Conservation (phyloP, 2,888 invertebrate genomes). For the Mimas tiliae region DNA sequence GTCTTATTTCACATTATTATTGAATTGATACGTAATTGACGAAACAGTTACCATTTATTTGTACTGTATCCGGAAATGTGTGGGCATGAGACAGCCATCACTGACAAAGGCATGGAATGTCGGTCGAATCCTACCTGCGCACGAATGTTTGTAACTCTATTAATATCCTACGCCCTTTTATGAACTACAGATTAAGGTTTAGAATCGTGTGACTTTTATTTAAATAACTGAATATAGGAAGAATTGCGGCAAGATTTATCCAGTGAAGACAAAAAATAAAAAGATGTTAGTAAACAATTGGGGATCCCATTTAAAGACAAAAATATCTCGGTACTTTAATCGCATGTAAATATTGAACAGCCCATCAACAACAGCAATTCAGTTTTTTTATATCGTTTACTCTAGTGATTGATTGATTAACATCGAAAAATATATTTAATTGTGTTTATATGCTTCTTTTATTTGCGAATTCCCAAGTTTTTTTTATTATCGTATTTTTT, state of each 20-base stretch:
- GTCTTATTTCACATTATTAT: slow-evolving; percentile 21
- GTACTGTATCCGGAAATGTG: slow-evolving; percentile 69
- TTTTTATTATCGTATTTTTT: too few relatives aligned
- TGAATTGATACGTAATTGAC: slow-evolving; percentile 37
- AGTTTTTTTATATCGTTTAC: background rate
- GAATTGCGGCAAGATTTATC: background rate
- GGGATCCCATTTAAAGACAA: slow-evolving; percentile 14
- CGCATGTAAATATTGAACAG: slow-evolving; percentile 20
- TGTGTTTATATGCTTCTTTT: too few relatives aligned
- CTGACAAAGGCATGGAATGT: slow-evolving; percentile 76
- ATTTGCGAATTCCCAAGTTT: too few relatives aligned
- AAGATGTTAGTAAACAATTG: slow-evolving; percentile 24
- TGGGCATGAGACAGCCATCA: slow-evolving; percentile 61
- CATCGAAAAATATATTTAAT: background rate
- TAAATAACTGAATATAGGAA: background rate
- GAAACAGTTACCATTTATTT: slow-evolving; percentile 35
- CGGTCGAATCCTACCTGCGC: slow-evolving; percentile 66
- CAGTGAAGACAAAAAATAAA: slow-evolving; percentile 8
- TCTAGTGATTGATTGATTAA: background rate
- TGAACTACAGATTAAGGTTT: slow-evolving; percentile 22
- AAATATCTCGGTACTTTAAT: slow-evolving; percentile 17
- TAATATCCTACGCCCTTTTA: slow-evolving; percentile 34
- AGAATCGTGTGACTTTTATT: slow-evolving; percentile 27
- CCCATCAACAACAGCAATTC: slow-evolving; percentile 10
- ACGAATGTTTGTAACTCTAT: slow-evolving; percentile 39